phyloP scores from a whole-genome alignment of 2,888 invertebrate species.

The Sympetrum striolatum region DNA sequence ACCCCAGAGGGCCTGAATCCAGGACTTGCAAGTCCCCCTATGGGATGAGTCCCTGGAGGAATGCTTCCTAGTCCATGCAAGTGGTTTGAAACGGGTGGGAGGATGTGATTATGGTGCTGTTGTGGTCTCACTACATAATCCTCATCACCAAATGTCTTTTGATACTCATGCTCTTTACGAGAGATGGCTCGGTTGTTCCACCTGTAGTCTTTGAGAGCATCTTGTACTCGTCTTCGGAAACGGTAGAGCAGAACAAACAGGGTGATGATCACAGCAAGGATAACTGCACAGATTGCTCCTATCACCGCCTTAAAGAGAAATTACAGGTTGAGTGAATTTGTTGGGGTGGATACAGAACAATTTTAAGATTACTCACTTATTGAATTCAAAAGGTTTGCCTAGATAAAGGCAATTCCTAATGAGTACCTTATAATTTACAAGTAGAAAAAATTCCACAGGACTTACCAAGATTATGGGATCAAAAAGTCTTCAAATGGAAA shows the following conservation, averaged over 20 bases:
- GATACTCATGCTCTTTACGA: slow-evolving; percentile 86
- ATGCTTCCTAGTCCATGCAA: slow-evolving; percentile 44
- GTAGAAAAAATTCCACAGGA: too few relatives aligned
- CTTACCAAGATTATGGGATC: too few relatives aligned
- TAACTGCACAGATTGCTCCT: slow-evolving; percentile 76
- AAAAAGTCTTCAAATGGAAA: too few relatives aligned
- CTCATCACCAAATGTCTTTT: slow-evolving; percentile 77
- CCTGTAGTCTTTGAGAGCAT: slow-evolving; percentile 82
- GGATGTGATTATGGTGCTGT: slow-evolving; percentile 59
- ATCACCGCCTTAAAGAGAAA: slow-evolving; percentile 75
- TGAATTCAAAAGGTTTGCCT: background rate
- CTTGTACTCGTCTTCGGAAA: slow-evolving; percentile 80
- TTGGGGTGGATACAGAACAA: background rate
- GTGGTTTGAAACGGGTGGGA: slow-evolving; percentile 41
- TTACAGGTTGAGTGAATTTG: background rate
- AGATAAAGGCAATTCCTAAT: too few relatives aligned
- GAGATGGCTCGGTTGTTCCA: slow-evolving; percentile 77
- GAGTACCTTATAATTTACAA: too few relatives aligned
- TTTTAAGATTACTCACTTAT: background rate
- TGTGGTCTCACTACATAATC: slow-evolving; percentile 79
- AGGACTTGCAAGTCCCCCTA: slow-evolving; percentile 45
- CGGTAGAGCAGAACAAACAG: slow-evolving; percentile 77
- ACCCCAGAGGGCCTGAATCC: slow-evolving; percentile 56
- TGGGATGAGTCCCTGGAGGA: background rate
- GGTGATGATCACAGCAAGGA: slow-evolving; percentile 74